These are phyloP conservation scores for Furnarius figulus DNA, from an alignment of 2,113 vertebrate genomes.

Conservation along the genomic window DNA sequence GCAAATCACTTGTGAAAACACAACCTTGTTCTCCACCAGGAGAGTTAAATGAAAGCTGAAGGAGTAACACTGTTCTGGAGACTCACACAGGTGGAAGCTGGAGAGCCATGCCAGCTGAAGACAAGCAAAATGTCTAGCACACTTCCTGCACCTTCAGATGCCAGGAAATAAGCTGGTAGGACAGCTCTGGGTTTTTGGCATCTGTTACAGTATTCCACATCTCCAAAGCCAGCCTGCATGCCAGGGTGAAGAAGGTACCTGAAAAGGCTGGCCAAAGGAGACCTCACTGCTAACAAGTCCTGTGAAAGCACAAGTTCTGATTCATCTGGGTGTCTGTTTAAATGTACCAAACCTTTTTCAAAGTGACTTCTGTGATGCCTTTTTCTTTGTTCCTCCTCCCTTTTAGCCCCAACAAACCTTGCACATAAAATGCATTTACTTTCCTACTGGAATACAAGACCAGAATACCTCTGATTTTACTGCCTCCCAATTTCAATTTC, in stretches of 20 bases:
- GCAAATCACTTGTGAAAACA: constrained; percentile 23
- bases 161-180: neutral
- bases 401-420: neutral
- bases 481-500: neutral
- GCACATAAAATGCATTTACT: neutral
- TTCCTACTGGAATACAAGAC: neutral
- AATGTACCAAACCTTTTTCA: neutral
- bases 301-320: neutral
- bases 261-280: neutral
- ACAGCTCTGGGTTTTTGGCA: neutral
- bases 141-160: neutral
- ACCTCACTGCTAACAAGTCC: neutral
- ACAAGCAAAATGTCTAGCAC: neutral
- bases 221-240: neutral
- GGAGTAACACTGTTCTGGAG: neutral
- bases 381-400: neutral
- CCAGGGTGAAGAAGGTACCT: neutral
- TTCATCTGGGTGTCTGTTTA: neutral
- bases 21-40: neutral
- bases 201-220: neutral
- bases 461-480: neutral
- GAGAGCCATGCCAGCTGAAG: neutral
- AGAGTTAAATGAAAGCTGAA: neutral
- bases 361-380: neutral
- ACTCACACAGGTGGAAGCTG: neutral